Evolutionary conservation across 2,888 invertebrate species (phyloP), one percentile per base, ranked within the genome.

Genomic region (Aplocera efformata): DNA sequence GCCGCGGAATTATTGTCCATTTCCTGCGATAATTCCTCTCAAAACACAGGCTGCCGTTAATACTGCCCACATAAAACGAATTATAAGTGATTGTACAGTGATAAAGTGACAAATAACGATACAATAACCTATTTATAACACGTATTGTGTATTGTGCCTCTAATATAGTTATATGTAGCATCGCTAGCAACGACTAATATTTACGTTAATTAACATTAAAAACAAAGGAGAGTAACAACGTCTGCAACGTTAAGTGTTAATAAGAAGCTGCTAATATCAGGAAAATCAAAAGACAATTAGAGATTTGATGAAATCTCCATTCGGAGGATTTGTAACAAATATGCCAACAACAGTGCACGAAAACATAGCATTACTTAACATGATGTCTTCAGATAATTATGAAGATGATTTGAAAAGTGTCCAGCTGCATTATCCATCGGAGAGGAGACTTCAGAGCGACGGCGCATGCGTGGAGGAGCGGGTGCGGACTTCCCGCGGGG

Each of bases 391-490:
- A 58, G 96, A 96, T 85, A 95, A 95, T 78, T 93, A 96, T 92
- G 96, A 97, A 79, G 97, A 97, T 79, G 97, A 97, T 82, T 89
- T 97, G 79, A 94, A 95, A 81, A 96, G 95, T 70, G 95, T 97
- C 70, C 96, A 96, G 82, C 90, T 96, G 63, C 95, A 96, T 85
- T 94, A 94, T 75, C 96, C 96, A 46, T 91, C 94, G 58, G 91
- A 94, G 39, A 91, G 96, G 65, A 69, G 81, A 61, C 72, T 82
- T 58, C 81, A 81, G 61, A 83, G 81, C 62, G 85, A 82, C 67
- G 85, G 84, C 86, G 86, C 86, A 84, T 88, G 86, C 85, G 82
- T 82, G 51, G 89, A 88, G 56, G 94, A 95, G 63, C 91, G 94
- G 70, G 95, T 99, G 61, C 94, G 96, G 78, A 98, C 98, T 35